Evolutionary conservation across 2,797 vertebrate genomes (phyloP), one percentile per base, ranked within the genome.

Genomic region (Perodicticus potto): DNA sequence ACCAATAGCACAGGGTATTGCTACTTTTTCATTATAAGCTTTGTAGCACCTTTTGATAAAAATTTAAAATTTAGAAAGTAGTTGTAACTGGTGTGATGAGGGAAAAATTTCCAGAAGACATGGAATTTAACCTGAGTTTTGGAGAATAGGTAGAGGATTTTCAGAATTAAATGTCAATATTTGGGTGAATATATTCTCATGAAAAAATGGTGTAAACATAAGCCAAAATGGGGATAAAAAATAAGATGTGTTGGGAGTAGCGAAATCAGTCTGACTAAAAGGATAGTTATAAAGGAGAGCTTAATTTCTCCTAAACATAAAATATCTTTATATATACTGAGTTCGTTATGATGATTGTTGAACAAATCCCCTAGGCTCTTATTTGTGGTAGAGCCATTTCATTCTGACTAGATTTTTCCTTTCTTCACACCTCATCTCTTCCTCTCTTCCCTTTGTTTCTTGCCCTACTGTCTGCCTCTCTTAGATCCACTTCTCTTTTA

Each of bases 401-500:
- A 25, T 95, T 95, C n/a, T 95, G 94, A 37, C 78, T 88, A 8
- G 34, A 70, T 86, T 94, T 87, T 83, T 76, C 32, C 9, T 32
- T 94, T 86, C 49, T 89, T 93, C 34, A 32, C 5, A 65, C 32
- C 32, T 88, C 70, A 37, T 70, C 70, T 89, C 55, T 83, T 94
- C 65, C n/a, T 57, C 49, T 83, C 27, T 96, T 91, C 14, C 40
- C 63, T 93, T 95, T 95, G 77, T 73, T 87, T 65, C 92, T 95
- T 83, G 40, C 11, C 19, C 55, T 92, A 13, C 34, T 34, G 0
- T 93, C 85, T 92, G 5, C 23, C 45, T 93, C 40, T 77, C 67
- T 96, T 92, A 73, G 34, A 87, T 49, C 86, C 7, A 61, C 61
- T 88, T 94, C 49, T 87, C 82, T 90, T 95, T 67, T 49, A 19